phyloP scores from a whole-genome alignment of 2,888 invertebrate genomes.

The Amphipyra tragopoginis region DNA sequence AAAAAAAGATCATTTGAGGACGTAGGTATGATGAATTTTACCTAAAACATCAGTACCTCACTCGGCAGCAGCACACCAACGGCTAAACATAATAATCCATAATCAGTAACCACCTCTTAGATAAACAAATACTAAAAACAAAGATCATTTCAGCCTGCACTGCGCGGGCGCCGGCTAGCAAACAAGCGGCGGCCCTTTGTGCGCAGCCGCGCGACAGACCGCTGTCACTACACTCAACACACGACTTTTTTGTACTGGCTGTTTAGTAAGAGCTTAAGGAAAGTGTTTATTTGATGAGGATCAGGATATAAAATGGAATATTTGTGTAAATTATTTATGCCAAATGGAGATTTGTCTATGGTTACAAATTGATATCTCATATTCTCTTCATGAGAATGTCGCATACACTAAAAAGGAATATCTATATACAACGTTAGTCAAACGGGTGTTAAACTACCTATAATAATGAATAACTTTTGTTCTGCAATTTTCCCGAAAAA shows the following conservation, averaged over 20 bases:
- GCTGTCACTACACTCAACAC: conserved; percentile 44
- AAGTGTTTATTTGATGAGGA: conserved; percentile 39
- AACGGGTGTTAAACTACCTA: too few relatives aligned
- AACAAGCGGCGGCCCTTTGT: conserved; percentile 56
- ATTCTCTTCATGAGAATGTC: too few relatives aligned
- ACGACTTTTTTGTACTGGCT: conserved; percentile 35
- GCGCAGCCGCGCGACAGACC: conserved; percentile 45
- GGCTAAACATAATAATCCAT: conserved; percentile 30
- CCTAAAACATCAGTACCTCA: not conserved
- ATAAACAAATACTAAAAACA: conserved; percentile 53
- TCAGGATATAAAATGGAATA: conserved; percentile 6
- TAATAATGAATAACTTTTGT: too few relatives aligned
- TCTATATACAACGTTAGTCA: too few relatives aligned
- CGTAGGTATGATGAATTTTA: not conserved
- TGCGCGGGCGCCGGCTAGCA: conserved; percentile 58
- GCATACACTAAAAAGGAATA: too few relatives aligned
- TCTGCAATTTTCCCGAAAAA: too few relatives aligned
- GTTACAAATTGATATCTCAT: too few relatives aligned
- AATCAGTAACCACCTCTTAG: conserved; percentile 55
- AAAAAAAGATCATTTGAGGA: too few relatives aligned
- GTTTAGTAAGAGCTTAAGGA: conserved; percentile 30
- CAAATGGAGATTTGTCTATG: too few relatives aligned
- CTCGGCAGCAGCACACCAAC: not conserved
- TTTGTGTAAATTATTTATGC: conserved; percentile 18
- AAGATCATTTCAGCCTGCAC: conserved; percentile 42